Percentiles rank a stretch among this genome's conserved stretches.
Conservation (phyloP, 2,888 invertebrate genomes). For the Nowickia ferox region DNA sequence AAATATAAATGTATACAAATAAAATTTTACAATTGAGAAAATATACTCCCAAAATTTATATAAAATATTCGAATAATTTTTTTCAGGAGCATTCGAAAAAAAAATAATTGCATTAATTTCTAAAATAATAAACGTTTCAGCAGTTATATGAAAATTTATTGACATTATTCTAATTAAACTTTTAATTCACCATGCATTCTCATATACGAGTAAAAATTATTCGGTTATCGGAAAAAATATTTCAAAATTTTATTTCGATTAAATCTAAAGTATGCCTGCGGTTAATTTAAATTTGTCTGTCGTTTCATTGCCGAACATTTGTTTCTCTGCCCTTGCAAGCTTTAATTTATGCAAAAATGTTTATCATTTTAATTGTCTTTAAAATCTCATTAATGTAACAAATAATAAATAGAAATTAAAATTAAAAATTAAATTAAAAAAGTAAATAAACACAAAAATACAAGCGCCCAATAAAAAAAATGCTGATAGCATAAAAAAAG, state of each 20-base stretch:
- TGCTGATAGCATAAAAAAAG: slow-evolving; percentile 21
- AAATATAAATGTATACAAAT: no score
- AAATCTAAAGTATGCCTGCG: background rate
- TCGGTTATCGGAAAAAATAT: no score
- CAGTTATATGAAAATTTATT: no score
- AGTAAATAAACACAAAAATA: background rate
- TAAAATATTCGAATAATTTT: no score
- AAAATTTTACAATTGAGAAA: no score
- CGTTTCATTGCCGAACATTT: slow-evolving; percentile 12
- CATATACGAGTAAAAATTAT: no score
- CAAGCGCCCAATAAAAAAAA: background rate
- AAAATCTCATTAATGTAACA: slow-evolving; percentile 10
- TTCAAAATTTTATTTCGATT: background rate
- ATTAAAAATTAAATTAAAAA: background rate
- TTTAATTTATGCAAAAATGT: slow-evolving; percentile 31
- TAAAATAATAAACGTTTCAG: no score
- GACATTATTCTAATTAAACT: no score
- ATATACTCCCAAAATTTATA: no score
- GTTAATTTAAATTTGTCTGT: background rate
- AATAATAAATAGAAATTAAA: slow-evolving; percentile 5
- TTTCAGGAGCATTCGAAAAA: no score
- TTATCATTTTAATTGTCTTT: slow-evolving; percentile 35
- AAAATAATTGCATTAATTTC: no score
- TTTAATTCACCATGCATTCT: no score
- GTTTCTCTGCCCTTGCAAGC: background rate